Evolutionary conservation across 1,140 invertebrate genomes (phyloP).

Genomic region (Drosophila repleta): DNA sequence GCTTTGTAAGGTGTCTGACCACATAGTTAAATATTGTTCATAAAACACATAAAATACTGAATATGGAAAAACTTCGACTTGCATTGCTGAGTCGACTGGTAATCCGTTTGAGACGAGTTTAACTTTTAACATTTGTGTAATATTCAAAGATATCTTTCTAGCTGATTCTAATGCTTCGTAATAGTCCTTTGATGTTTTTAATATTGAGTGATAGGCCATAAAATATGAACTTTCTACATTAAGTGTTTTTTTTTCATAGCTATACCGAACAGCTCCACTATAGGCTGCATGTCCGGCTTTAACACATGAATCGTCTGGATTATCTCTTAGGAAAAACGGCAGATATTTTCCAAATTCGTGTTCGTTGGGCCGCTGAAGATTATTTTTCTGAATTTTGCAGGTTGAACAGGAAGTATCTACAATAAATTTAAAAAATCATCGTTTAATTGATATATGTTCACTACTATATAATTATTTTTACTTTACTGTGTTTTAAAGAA

Average conservation of each 20-base stretch:
- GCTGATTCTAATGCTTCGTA: constrained; percentile 94
- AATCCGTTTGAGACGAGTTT: constrained; percentile 84
- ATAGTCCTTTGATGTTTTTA: constrained; percentile 96
- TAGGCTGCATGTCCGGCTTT: constrained; percentile 96
- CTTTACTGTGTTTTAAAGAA: too few relatives aligned
- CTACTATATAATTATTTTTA: too few relatives aligned
- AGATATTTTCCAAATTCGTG: constrained; percentile 92
- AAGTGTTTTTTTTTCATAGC: constrained; percentile 83
- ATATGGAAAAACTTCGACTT: constrained; percentile 97
- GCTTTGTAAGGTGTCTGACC: constrained; percentile 94
- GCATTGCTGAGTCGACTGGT: constrained; percentile 82
- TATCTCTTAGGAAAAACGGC: constrained; percentile 95
- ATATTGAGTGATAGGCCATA: constrained; percentile 97
- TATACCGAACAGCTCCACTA: constrained; percentile 88
- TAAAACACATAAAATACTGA: constrained; percentile 99
- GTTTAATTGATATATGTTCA: background rate
- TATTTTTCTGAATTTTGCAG: constrained; percentile 63
- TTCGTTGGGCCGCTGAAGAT: constrained; percentile 85
- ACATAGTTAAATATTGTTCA: constrained; percentile 99
- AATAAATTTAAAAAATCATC: constrained; percentile 38
- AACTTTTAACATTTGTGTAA: constrained; percentile 90
- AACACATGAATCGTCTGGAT: constrained; percentile 91
- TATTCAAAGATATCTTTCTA: constrained; percentile 91
- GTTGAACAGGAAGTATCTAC: constrained; percentile 63
- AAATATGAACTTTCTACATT: constrained; percentile 92